Percentiles rank a stretch among this genome's conserved stretches.
Conservation (phyloP, 2,888 invertebrate genomes). For the Dyspetes luteomarginatus region DNA sequence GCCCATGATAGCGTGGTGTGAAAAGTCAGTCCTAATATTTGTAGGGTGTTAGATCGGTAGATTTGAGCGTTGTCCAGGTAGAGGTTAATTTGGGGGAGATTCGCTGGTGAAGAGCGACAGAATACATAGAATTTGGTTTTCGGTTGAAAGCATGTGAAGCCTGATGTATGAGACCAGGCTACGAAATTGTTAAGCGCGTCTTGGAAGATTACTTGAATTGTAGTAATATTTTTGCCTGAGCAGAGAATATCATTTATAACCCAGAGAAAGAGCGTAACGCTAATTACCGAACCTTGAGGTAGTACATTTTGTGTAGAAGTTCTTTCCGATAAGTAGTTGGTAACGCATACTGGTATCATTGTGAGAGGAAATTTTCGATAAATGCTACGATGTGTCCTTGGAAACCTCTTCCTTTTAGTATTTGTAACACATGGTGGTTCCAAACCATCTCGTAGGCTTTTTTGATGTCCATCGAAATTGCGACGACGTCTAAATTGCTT, state of each 20-base stretch:
- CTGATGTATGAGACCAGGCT: constrained; percentile 43
- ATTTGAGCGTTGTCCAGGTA: constrained; percentile 24
- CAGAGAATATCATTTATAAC: constrained; percentile 61
- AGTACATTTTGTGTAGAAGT: constrained; percentile 55
- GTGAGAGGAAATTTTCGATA: constrained; percentile 61
- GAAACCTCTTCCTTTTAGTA: constrained; percentile 44
- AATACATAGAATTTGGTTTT: constrained; percentile 58
- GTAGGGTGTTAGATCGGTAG: constrained; percentile 14
- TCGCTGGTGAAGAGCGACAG: constrained; percentile 5
- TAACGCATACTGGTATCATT: constrained; percentile 45
- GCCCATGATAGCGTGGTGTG: constrained; percentile 65
- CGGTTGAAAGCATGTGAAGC: constrained; percentile 64
- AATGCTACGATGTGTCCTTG: constrained; percentile 47
- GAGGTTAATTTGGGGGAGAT: neutral
- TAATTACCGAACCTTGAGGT: constrained; percentile 63
- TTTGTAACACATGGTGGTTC: constrained; percentile 55
- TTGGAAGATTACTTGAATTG: constrained; percentile 54
- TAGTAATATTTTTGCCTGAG: constrained; percentile 50
- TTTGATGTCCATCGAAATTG: constrained; percentile 60
- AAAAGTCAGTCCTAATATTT: constrained; percentile 61
- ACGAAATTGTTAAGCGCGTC: constrained; percentile 54
- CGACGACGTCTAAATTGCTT: constrained; percentile 20
- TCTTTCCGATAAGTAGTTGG: constrained; percentile 27
- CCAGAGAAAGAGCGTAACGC: constrained; percentile 62
- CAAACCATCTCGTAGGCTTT: constrained; percentile 67